Evolutionary conservation across 2,113 vertebrate genomes (phyloP).

Genomic region (Thomomys bottae): DNA sequence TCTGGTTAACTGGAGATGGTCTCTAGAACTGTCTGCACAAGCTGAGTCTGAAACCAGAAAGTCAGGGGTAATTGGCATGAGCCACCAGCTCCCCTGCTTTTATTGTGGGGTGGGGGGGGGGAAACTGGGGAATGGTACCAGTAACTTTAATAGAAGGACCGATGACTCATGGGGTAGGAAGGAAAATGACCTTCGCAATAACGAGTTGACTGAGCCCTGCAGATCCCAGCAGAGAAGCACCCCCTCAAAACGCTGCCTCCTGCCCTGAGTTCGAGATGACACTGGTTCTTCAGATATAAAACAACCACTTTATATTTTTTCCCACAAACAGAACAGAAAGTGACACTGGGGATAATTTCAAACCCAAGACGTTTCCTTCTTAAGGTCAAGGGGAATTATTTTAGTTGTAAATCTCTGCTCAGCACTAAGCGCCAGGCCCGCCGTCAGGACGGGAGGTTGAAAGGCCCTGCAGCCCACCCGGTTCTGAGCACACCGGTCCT

Average conservation of each 20-base stretch:
- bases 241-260: neutral
- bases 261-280: rapidly evolving
- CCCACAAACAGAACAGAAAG: neutral
- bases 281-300: rapidly evolving
- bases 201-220: neutral
- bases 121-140: neutral
- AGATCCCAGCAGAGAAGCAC: rapidly evolving
- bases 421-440: neutral
- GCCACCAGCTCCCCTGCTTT: no score
- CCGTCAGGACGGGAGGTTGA: neutral
- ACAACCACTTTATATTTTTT: neutral
- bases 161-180: rapidly evolving
- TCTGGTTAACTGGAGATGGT: no score
- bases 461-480: neutral
- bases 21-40: no score
- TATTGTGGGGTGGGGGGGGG: no score
- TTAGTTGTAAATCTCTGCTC: neutral
- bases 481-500: no score
- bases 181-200: rapidly evolving
- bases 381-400: neutral
- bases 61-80: no score
- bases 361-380: neutral
- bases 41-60: no score
- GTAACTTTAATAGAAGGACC: rapidly evolving
- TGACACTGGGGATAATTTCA: neutral